Conservation (phyloP, 2,888 invertebrate genomes). For the Drosophila limbata region DNA sequence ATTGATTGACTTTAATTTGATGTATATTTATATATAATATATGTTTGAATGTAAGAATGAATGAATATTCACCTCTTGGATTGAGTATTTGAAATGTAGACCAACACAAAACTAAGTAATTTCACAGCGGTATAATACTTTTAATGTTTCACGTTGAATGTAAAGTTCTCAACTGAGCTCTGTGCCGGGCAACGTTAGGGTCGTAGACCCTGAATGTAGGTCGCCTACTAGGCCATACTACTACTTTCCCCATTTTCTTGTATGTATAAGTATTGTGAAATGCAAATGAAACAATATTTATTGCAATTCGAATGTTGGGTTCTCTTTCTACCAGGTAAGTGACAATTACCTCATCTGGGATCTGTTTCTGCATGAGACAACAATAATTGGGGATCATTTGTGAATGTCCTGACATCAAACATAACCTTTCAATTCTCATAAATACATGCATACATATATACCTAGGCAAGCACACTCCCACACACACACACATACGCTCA, state of each 20-base stretch:
- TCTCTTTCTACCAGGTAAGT: conserved; percentile 63
- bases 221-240: too few relatives aligned
- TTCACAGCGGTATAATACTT: too few relatives aligned
- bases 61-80: too few relatives aligned
- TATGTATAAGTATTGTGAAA: conserved; percentile 49
- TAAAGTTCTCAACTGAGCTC: too few relatives aligned
- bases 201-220: too few relatives aligned
- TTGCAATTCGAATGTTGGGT: conserved; percentile 24
- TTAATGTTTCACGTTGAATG: too few relatives aligned
- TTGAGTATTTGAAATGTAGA: too few relatives aligned
- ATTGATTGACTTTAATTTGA: conserved; percentile 45
- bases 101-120: too few relatives aligned
- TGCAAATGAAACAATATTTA: conserved; percentile 51
- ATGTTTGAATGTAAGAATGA: conserved; percentile 41
- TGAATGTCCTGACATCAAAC: conserved; percentile 68
- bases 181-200: too few relatives aligned
- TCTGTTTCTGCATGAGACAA: conserved; percentile 58
- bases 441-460: not conserved
- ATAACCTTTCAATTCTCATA: conserved; percentile 42
- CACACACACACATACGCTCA: conserved; percentile 47
- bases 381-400: conserved; percentile 70
- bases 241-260: too few relatives aligned
- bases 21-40: conserved; percentile 30
- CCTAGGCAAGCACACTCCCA: conserved; percentile 22
- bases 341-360: conserved; percentile 27